Percentiles rank a stretch among this genome's conserved stretches.
Conservation (phyloP, 2,888 invertebrate genomes). For the Philereme transversata region DNA sequence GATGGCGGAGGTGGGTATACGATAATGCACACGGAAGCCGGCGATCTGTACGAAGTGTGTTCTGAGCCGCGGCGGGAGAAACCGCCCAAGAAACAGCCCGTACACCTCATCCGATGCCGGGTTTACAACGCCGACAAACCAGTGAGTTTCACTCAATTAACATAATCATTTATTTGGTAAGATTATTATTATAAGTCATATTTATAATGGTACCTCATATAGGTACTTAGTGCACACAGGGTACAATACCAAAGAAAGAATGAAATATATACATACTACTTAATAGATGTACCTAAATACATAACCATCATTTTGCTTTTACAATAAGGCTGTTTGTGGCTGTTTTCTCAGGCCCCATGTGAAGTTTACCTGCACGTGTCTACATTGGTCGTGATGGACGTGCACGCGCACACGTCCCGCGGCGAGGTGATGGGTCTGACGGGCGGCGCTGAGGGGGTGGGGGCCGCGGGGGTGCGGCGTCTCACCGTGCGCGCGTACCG, state of each 20-base stretch:
- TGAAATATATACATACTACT: too few relatives aligned
- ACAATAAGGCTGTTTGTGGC: not conserved
- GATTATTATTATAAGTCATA: too few relatives aligned
- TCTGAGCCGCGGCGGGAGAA: conserved; percentile 70
- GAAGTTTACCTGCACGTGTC: conserved; percentile 83
- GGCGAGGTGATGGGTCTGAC: conserved; percentile 90
- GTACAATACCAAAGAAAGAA: too few relatives aligned
- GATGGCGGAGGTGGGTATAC: conserved; percentile 86
- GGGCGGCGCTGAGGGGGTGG: conserved; percentile 76
- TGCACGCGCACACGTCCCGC: conserved; percentile 87
- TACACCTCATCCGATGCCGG: conserved; percentile 85
- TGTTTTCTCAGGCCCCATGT: conserved; percentile 84
- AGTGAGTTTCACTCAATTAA: conserved; percentile 60
- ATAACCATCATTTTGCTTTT: too few relatives aligned
- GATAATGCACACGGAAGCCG: conserved; percentile 85
- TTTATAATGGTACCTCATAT: too few relatives aligned
- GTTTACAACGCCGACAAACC: conserved; percentile 82
- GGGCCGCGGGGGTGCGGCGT: conserved; percentile 38
- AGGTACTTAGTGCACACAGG: too few relatives aligned
- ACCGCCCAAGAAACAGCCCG: conserved; percentile 65
- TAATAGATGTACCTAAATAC: too few relatives aligned
- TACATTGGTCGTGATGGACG: conserved; percentile 86
- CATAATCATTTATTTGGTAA: too few relatives aligned
- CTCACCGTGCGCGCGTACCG: conserved; percentile 71
- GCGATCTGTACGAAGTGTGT: conserved; percentile 76